Evolutionary conservation across 2,113 vertebrate species (phyloP).

Genomic region (Plectropomus leopardus): DNA sequence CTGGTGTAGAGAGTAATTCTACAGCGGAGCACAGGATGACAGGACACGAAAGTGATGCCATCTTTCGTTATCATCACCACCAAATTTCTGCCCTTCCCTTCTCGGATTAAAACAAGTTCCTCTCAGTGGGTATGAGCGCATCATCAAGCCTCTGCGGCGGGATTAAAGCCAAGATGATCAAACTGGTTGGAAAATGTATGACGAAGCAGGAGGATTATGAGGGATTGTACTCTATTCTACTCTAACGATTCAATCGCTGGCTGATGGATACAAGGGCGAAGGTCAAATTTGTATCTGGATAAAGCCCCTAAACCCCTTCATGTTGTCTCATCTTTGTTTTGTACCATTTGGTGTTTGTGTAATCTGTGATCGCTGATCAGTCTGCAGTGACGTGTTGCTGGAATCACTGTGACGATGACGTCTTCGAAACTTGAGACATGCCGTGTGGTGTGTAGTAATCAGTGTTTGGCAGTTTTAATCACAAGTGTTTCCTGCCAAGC

Average conservation of each 20-base stretch:
- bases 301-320: background rate
- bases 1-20: background rate
- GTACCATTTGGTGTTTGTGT: slow-evolving; percentile 28
- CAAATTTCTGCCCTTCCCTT: slow-evolving; percentile 31
- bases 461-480: slow-evolving; percentile 73
- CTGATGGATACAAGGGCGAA: slow-evolving; percentile 39
- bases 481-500: slow-evolving; percentile 63
- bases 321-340: slow-evolving; percentile 13
- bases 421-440: slow-evolving; percentile 50
- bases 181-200: slow-evolving; percentile 64
- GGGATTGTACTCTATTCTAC: slow-evolving; percentile 68
- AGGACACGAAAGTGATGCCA: slow-evolving; percentile 14
- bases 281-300: slow-evolving; percentile 40
- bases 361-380: slow-evolving; percentile 44
- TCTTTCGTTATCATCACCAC: slow-evolving; percentile 22
- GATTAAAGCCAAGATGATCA: slow-evolving; percentile 77
- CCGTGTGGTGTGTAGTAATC: slow-evolving; percentile 65
- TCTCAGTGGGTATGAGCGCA: slow-evolving; percentile 33
- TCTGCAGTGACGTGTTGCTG: slow-evolving; percentile 44
- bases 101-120: slow-evolving; percentile 53
- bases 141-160: slow-evolving; percentile 55
- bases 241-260: slow-evolving; percentile 59
- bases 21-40: slow-evolving; percentile 5
- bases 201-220: slow-evolving; percentile 76
- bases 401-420: slow-evolving; percentile 51